Evolutionary conservation across 1,140 invertebrate species (phyloP).

Genomic region (Neuroterus valhalla): DNA sequence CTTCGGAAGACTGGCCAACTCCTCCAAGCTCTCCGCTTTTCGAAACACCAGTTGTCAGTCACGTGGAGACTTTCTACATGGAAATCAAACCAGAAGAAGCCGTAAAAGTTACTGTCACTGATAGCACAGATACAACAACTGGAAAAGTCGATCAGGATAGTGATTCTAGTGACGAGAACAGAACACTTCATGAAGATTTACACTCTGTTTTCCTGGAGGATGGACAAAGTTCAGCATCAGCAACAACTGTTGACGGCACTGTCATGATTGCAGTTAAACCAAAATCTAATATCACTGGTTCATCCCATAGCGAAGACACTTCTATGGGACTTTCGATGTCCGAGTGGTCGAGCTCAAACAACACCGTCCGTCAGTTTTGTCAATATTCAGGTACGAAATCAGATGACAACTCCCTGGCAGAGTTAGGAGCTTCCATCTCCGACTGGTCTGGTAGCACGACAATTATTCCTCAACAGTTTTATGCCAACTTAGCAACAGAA

Average conservation of each 20-base stretch:
- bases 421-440: constrained; percentile 77
- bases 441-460: constrained; percentile 78
- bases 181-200: constrained; percentile 71
- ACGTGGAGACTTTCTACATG: constrained; percentile 90
- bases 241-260: constrained; percentile 84
- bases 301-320: constrained; percentile 87
- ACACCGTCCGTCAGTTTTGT: constrained; percentile 85
- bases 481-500: constrained; percentile 59
- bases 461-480: constrained; percentile 69
- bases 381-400: constrained; percentile 78
- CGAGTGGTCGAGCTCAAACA: constrained; percentile 89
- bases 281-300: constrained; percentile 81
- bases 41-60: constrained; percentile 82
- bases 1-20: constrained; percentile 86
- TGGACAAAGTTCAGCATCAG: constrained; percentile 69
- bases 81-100: constrained; percentile 83
- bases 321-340: constrained; percentile 88
- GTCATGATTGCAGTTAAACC: constrained; percentile 85
- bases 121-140: constrained; percentile 73
- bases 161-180: constrained; percentile 77
- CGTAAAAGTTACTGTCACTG: constrained; percentile 81
- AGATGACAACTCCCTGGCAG: constrained; percentile 77
- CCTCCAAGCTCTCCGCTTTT: constrained; percentile 82
- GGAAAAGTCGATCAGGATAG: constrained; percentile 62
- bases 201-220: constrained; percentile 70